Evolutionary conservation across 2,797 vertebrate genomes (phyloP), one percentile per base, ranked within the genome.

Genomic region (Staurois parvus): DNA sequence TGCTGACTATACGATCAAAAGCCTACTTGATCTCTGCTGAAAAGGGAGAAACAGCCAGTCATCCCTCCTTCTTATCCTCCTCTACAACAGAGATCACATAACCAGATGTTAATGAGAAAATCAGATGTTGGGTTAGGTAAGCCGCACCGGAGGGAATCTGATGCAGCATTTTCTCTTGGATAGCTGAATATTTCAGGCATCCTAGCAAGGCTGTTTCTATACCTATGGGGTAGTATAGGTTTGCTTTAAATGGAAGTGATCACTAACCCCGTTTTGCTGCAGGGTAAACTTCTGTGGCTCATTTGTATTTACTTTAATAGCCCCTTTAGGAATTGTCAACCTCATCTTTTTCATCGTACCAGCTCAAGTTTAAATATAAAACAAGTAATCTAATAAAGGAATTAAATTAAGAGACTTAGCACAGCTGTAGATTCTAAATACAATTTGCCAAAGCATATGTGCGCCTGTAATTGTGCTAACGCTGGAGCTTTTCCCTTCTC

Each of bases 331-430:
- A 40, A 32, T 62, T 26, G 29, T 59, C 77, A 19, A 1, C 59
- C 29, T 74, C 40, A 67, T 85, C 29, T 29, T 30, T 66, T 29
- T 68, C 17, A 48, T 52, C 48, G 29, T 62, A 9, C 6, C 11
- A 67, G 37, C 56, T 29, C 24, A 62, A 67, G 70, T 75, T 75
- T 79, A 80, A 80, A 85, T 85, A 85, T 74, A 85, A 85, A 59
- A 67, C 77, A 56, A 72, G 34, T 85, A 85, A 85, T 85, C 77
- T 74, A 85, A 85, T 85, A 79, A 26, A 85, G 56, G 77, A 80
- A 80, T 80, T 30, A 56, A 80, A 80, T 85, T 85, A 79, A 70
- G 76, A 42, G 42, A n/a, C 29, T 66, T 56, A 48, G 76, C 84
- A 74, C 84, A 85, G 84, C 70, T 85, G 84, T 80, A 68, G 40